Evolutionary conservation across 1,140 invertebrate species (phyloP).

Genomic region (Polypedilum vanderplanki): DNA sequence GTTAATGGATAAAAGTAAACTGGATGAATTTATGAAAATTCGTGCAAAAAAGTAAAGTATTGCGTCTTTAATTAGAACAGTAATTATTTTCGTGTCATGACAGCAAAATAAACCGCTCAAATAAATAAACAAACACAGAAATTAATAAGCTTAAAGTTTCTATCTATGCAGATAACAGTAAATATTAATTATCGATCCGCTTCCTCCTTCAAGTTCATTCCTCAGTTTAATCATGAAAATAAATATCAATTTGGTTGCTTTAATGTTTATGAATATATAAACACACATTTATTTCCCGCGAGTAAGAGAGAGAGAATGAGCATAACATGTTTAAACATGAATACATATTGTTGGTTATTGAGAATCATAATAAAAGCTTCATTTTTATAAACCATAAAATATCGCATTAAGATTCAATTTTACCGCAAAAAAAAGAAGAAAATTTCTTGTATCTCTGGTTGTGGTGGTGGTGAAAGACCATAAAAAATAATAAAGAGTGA

Average conservation of each 20-base stretch:
- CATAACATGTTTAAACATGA: neutral
- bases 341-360: neutral
- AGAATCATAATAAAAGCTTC: neutral
- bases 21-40: too few species aligned
- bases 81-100: too few species aligned
- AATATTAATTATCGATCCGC: too few species aligned
- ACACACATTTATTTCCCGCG: neutral
- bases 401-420: conserved; percentile 19
- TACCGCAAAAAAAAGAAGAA: neutral
- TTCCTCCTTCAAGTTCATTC: neutral
- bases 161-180: too few species aligned
- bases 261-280: neutral
- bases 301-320: too few species aligned
- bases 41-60: too few species aligned
- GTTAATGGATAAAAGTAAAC: too few species aligned
- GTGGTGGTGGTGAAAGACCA: neutral
- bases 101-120: too few species aligned
- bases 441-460: neutral
- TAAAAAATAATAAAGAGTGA: conserved; percentile 3
- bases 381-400: conserved; percentile 2
- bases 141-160: too few species aligned
- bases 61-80: too few species aligned
- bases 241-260: neutral
- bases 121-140: too few species aligned
- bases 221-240: neutral